Evolutionary conservation across 1,140 invertebrate species (phyloP).

Genomic region (Drosophila azteca): DNA sequence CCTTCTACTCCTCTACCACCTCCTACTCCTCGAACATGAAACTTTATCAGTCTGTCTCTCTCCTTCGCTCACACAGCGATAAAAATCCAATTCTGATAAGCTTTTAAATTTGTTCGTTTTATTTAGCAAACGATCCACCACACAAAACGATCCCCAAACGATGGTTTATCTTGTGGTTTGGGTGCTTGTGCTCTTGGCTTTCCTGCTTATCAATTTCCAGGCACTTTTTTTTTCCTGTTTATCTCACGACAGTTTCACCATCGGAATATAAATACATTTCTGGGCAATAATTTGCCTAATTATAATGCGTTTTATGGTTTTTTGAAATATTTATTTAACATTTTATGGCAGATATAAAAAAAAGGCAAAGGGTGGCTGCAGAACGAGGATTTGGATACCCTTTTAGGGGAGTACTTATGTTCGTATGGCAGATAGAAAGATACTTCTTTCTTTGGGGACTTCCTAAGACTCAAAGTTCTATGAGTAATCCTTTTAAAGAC

Average conservation of each 20-base stretch:
- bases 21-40: slow-evolving; percentile 5
- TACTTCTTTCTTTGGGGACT: too few species aligned
- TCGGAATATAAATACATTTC: slow-evolving; percentile 41
- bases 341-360: slow-evolving; percentile 20
- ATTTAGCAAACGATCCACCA: slow-evolving; percentile 51
- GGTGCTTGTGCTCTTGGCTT: too few species aligned
- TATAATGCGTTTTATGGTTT: slow-evolving; percentile 58
- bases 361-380: too few species aligned
- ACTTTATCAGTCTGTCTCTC: slow-evolving; percentile 30
- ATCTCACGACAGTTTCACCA: slow-evolving; percentile 43
- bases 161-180: slow-evolving; percentile 34
- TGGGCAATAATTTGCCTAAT: slow-evolving; percentile 64
- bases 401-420: background rate
- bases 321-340: slow-evolving; percentile 44
- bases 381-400: background rate
- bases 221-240: slow-evolving; percentile 44
- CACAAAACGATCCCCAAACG: slow-evolving; percentile 21
- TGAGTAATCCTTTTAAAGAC: too few species aligned
- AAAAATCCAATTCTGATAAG: slow-evolving; percentile 69
- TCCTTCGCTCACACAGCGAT: slow-evolving; percentile 41
- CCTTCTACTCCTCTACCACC: too few species aligned
- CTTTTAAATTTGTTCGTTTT: slow-evolving; percentile 49
- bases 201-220: slow-evolving; percentile 18
- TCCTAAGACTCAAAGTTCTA: too few species aligned
- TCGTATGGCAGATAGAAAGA: too few species aligned